A percentile compares a stretch with the other conserved stretches of the same genome.
phyloP scores from a whole-genome alignment of 2,888 invertebrate genomes.

The Anthoptus insignis region DNA sequence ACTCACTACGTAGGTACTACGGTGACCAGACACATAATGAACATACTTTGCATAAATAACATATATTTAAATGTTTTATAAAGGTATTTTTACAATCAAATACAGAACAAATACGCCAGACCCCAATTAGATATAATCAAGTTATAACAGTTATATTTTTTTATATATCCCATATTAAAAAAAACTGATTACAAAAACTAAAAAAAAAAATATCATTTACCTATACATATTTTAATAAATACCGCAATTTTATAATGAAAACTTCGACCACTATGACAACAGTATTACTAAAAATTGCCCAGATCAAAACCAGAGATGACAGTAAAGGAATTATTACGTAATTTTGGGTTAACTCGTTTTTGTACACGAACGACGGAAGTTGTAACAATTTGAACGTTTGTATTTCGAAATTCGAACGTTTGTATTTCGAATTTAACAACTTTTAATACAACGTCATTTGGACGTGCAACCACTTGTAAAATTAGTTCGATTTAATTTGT shows the following conservation, averaged over 20 bases:
- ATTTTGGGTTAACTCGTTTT: slow-evolving; percentile 33
- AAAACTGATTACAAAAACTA: too few relatives aligned
- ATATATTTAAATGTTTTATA: too few relatives aligned
- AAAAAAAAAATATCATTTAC: too few relatives aligned
- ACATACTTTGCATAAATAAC: too few relatives aligned
- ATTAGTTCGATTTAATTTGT: slow-evolving; percentile 33
- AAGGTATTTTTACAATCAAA: too few relatives aligned
- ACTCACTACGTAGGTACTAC: too few relatives aligned
- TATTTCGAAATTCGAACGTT: slow-evolving; percentile 44
- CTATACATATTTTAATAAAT: too few relatives aligned
- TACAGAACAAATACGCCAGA: too few relatives aligned
- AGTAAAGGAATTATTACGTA: slow-evolving; percentile 35
- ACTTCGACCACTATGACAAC: slow-evolving; percentile 26
- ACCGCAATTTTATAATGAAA: slow-evolving; percentile 25
- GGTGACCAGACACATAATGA: too few relatives aligned
- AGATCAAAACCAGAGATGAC: slow-evolving; percentile 37
- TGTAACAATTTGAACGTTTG: slow-evolving; percentile 47
- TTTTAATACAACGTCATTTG: slow-evolving; percentile 22
- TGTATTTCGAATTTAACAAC: slow-evolving; percentile 42
- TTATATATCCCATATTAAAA: too few relatives aligned
- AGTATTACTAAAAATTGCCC: slow-evolving; percentile 29
- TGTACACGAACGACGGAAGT: slow-evolving; percentile 41
- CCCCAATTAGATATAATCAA: too few relatives aligned
- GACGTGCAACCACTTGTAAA: slow-evolving; percentile 32
- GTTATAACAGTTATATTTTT: too few relatives aligned